Percentiles rank a stretch among this genome's conserved stretches.
phyloP scores from a whole-genome alignment of 1,140 invertebrate species.

The Drosophila athabasca region DNA sequence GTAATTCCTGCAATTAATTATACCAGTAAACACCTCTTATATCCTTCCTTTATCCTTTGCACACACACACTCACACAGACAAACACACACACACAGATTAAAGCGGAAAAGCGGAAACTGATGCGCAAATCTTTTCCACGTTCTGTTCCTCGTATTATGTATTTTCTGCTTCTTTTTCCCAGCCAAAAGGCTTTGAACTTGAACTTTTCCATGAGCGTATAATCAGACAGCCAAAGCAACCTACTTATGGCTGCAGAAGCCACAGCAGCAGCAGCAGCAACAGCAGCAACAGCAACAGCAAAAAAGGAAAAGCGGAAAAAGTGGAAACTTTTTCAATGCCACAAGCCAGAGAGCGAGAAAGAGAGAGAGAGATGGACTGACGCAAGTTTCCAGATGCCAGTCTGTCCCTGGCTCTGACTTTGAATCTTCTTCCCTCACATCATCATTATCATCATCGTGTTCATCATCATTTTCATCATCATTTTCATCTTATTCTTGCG shows the following conservation, averaged over 20 bases:
- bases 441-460: not conserved
- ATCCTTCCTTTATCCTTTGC: too few species aligned
- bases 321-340: slow-evolving; percentile 50
- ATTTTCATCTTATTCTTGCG: slow-evolving; percentile 9
- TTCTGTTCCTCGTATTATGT: too few species aligned
- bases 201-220: slow-evolving; percentile 38
- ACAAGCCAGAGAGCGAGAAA: not conserved
- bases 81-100: too few species aligned
- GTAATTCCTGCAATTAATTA: too few species aligned
- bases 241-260: slow-evolving; percentile 36
- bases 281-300: not conserved
- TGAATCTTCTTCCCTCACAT: slow-evolving; percentile 11
- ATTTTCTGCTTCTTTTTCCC: too few species aligned
- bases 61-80: too few species aligned
- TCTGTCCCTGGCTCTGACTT: slow-evolving; percentile 1
- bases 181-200: slow-evolving; percentile 2
- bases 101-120: too few species aligned
- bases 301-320: slow-evolving; percentile 35
- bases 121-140: too few species aligned
- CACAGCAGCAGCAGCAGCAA: slow-evolving; percentile 1
- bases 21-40: too few species aligned
- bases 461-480: slow-evolving; percentile 9
- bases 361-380: too few species aligned
- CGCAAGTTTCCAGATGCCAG: too few species aligned
- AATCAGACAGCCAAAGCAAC: slow-evolving; percentile 30